Conservation (phyloP, 2,888 invertebrate genomes). For the Ectemnius continuus region DNA sequence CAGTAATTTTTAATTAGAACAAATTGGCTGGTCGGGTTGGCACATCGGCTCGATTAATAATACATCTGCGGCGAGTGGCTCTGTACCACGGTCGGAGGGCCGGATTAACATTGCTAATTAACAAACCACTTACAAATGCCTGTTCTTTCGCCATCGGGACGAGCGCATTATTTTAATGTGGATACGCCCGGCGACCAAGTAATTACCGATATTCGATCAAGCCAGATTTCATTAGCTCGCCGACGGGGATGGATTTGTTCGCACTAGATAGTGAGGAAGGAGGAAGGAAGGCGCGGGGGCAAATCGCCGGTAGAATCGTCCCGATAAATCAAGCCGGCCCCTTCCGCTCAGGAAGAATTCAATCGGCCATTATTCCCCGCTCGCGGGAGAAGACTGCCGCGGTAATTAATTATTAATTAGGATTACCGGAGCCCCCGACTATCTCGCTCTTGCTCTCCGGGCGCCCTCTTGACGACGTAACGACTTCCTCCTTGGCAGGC, state of each 20-base stretch:
- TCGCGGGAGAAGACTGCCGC: constrained; percentile 30
- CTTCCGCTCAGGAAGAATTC: constrained; percentile 58
- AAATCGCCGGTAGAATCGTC: constrained; percentile 39
- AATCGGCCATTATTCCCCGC: constrained; percentile 60
- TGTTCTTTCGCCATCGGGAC: not conserved
- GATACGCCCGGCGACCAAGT: not conserved
- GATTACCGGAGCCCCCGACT: constrained; percentile 45
- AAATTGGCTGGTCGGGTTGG: not conserved
- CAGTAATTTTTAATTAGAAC: constrained; percentile 8
- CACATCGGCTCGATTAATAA: not conserved
- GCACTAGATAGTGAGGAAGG: not conserved
- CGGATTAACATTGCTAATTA: constrained; percentile 3
- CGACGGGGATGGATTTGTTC: not conserved
- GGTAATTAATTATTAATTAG: constrained; percentile 66
- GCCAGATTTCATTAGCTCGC: constrained; percentile 2
- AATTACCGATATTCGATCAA: constrained; percentile 7
- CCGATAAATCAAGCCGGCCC: constrained; percentile 53
- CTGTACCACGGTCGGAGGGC: not conserved
- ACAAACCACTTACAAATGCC: constrained; percentile 2
- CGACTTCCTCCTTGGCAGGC: constrained; percentile 66
- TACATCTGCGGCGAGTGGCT: not conserved
- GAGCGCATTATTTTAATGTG: not conserved
- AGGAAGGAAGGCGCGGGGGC: not conserved
- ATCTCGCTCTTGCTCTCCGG: constrained; percentile 42
- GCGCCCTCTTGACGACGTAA: constrained; percentile 63